Evolutionary conservation across 2,888 invertebrate genomes (phyloP).

Genomic region (Sinopyrophorus schimmeli): DNA sequence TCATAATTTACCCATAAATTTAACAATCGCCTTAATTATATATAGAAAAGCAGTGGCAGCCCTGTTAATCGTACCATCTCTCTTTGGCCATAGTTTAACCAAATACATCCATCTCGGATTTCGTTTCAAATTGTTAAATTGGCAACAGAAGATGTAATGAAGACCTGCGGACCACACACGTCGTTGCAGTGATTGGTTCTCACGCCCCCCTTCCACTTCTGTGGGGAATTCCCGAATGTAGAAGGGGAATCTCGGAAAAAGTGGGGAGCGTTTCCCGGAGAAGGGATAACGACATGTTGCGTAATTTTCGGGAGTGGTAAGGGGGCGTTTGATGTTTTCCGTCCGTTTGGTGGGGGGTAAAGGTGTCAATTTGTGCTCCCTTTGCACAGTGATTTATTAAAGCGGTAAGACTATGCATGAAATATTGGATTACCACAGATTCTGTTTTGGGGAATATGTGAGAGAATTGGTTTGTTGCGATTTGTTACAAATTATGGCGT

Average conservation of each 20-base stretch:
- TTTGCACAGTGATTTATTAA: constrained; percentile 39
- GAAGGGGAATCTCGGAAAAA: constrained; percentile 9
- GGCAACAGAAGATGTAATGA: constrained; percentile 55
- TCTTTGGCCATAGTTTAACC: constrained; percentile 12
- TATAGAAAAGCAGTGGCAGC: constrained; percentile 36
- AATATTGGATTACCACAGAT: constrained; percentile 27
- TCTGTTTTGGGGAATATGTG: constrained; percentile 26
- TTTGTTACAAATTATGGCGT: constrained; percentile 27
- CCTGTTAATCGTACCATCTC: constrained; percentile 16
- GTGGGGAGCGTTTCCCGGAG: constrained; percentile 24
- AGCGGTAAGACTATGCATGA: constrained; percentile 25
- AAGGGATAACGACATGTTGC: constrained; percentile 30
- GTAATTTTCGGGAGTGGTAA: constrained; percentile 25
- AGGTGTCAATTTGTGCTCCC: constrained; percentile 38
- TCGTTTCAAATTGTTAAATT: constrained; percentile 54
- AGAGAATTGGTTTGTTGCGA: constrained; percentile 29
- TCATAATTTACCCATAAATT: constrained; percentile 32
- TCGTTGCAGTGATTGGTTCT: constrained; percentile 54
- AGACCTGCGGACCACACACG: constrained; percentile 57
- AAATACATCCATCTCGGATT: constrained; percentile 36
- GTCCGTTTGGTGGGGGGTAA: constrained; percentile 28
- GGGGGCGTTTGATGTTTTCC: constrained; percentile 21
- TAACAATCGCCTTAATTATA: constrained; percentile 45
- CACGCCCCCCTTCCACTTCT: constrained; percentile 43
- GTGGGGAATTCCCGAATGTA: constrained; percentile 23